A percentile compares a stretch with the other conserved stretches of the same genome.
These are phyloP conservation scores for Graphium colonna DNA, from an alignment of 2,888 invertebrate genomes.

Conservation along the genomic window DNA sequence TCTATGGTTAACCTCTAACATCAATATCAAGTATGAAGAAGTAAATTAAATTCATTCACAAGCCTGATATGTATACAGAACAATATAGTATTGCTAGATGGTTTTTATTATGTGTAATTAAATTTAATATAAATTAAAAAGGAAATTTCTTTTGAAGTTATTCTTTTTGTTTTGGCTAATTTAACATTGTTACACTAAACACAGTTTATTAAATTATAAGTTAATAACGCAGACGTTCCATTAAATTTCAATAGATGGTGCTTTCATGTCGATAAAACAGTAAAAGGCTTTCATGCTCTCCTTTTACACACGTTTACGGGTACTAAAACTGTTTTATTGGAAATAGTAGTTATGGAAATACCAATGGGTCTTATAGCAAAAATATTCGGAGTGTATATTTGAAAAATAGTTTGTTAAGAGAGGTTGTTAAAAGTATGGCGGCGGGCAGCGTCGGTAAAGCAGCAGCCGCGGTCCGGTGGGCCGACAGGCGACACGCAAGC, in stretches of 20 bases:
- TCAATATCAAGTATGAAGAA: not conserved
- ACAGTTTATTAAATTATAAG: not conserved
- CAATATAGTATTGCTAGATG: not conserved
- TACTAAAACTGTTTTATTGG: not conserved
- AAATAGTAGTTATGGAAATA: not conserved
- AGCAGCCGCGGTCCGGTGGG: conserved; percentile 55
- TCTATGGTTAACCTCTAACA: conserved; percentile 11
- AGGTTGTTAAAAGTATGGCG: conserved; percentile 60
- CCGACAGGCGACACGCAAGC: conserved; percentile 71
- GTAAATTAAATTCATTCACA: no score
- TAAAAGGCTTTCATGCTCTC: conserved; percentile 53
- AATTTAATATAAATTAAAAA: no score
- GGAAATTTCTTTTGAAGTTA: no score
- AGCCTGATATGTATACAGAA: no score
- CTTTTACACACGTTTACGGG: not conserved
- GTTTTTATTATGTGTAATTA: not conserved
- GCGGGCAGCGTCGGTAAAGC: conserved; percentile 58
- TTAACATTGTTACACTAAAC: not conserved
- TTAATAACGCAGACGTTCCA: conserved; percentile 10
- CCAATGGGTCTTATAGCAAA: not conserved
- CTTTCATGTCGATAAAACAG: conserved; percentile 43
- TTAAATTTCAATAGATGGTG: conserved; percentile 45
- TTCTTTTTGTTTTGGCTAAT: not conserved
- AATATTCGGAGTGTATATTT: not conserved
- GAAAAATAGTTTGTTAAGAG: conserved; percentile 1